Percentiles rank a stretch among this genome's conserved stretches.
These are phyloP conservation scores for Nomada flava DNA, from an alignment of 2,888 invertebrate species.

Conservation along the genomic window DNA sequence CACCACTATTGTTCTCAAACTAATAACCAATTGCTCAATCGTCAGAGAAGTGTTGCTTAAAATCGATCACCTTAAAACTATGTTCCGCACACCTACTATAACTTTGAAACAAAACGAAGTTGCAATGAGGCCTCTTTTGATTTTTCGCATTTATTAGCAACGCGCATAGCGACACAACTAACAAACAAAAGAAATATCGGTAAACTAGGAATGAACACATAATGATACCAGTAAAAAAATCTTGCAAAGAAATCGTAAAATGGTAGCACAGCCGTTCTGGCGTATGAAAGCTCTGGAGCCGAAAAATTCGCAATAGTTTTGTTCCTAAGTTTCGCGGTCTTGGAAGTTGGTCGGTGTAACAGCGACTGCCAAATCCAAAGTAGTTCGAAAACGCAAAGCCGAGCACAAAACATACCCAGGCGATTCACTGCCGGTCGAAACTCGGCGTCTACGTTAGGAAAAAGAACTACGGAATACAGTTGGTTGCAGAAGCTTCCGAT, in stretches of 20 bases:
- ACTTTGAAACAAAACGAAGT: too few species aligned
- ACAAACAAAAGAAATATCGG: too few species aligned
- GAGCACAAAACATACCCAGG: conserved; percentile 60
- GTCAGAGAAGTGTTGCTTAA: too few species aligned
- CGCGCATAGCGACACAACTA: too few species aligned
- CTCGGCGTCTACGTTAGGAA: conserved; percentile 48
- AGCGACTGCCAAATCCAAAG: conserved; percentile 72
- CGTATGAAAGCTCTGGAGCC: conserved; percentile 18
- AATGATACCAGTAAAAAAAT: not conserved
- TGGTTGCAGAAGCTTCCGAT: conserved; percentile 56
- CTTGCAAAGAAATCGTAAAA: conserved; percentile 19
- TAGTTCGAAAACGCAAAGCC: conserved; percentile 69
- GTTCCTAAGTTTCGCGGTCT: conserved; percentile 69
- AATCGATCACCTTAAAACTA: too few species aligned
- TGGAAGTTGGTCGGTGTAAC: conserved; percentile 57
- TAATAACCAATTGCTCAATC: too few species aligned
- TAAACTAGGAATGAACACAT: too few species aligned
- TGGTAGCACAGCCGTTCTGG: conserved; percentile 21
- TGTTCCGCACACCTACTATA: too few species aligned
- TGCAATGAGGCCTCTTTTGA: too few species aligned
- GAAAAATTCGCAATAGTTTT: conserved; percentile 67
- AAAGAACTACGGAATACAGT: conserved; percentile 62
- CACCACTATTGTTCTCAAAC: too few species aligned
- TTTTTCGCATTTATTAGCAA: too few species aligned
- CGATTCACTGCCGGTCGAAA: conserved; percentile 54